Evolutionary conservation across 1,140 invertebrate genomes (phyloP).

Genomic region (Drosophila pectinifera): DNA sequence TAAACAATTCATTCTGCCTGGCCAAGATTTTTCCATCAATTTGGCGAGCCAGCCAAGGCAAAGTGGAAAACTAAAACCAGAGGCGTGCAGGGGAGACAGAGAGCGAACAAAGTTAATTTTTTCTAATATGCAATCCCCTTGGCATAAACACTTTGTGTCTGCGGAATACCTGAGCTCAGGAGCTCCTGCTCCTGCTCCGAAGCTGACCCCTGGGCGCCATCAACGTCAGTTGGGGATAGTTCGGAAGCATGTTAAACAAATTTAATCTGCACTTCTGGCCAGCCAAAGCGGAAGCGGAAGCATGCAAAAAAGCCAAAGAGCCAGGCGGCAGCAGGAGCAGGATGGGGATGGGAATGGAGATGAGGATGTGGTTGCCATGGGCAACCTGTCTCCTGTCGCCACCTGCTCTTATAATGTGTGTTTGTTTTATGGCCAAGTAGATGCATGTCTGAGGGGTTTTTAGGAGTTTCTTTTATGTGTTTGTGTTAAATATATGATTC

Average conservation of each 20-base stretch:
- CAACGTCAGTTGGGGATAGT: slow-evolving; percentile 49
- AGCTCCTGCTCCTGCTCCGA: not conserved
- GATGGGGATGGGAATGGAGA: slow-evolving; percentile 6
- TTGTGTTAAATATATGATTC: not conserved
- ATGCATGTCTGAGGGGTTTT: not conserved
- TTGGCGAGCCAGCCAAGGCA: slow-evolving; percentile 32
- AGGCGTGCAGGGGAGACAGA: too few relatives aligned
- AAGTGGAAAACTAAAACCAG: too few relatives aligned
- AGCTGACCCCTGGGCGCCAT: slow-evolving; percentile 40
- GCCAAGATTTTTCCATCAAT: slow-evolving; percentile 71
- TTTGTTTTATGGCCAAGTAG: not conserved
- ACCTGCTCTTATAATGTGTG: slow-evolving; percentile 36
- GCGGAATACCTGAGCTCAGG: slow-evolving; percentile 7
- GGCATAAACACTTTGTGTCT: slow-evolving; percentile 57
- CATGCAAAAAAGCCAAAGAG: slow-evolving; percentile 24
- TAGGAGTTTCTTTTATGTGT: not conserved
- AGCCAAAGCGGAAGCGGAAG: slow-evolving; percentile 46
- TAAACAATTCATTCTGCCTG: slow-evolving; percentile 58
- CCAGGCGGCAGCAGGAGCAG: slow-evolving; percentile 1
- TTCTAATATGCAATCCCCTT: slow-evolving; percentile 75
- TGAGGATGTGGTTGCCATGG: slow-evolving; percentile 43
- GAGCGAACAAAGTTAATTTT: slow-evolving; percentile 74
- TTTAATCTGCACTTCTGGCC: slow-evolving; percentile 82
- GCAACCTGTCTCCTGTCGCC: slow-evolving; percentile 34
- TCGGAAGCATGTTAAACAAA: slow-evolving; percentile 80